Evolutionary conservation across 2,113 vertebrate genomes (phyloP).

Genomic region (Hylia prasina): DNA sequence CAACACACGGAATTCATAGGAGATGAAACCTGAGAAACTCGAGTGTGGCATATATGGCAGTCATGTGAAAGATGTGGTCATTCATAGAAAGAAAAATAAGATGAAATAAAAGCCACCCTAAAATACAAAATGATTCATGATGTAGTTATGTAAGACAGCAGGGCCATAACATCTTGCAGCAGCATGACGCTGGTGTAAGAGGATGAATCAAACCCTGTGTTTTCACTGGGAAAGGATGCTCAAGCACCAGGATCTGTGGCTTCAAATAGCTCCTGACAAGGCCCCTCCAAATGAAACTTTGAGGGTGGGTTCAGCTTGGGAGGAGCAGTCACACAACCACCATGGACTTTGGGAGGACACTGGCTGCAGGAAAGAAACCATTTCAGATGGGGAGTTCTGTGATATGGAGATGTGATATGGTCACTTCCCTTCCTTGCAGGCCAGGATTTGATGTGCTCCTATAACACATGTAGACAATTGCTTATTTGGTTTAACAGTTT

Average conservation of each 20-base stretch:
- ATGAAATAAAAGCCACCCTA: not conserved
- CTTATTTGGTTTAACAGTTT: not conserved
- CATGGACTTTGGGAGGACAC: not conserved
- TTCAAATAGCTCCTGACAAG: not conserved
- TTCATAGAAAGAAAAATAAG: not conserved
- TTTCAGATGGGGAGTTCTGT: not conserved
- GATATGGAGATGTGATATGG: rapidly evolving
- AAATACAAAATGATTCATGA: not conserved
- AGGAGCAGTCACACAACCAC: not conserved
- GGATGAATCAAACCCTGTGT: not conserved
- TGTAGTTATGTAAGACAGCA: not conserved
- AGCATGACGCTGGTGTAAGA: not conserved
- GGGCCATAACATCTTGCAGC: not conserved
- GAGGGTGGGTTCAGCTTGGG: not conserved
- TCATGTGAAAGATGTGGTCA: rapidly evolving
- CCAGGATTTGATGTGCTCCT: not conserved
- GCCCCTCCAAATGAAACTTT: not conserved
- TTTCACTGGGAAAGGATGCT: not conserved
- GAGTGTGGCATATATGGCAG: rapidly evolving
- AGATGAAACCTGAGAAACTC: not conserved
- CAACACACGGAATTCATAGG: not conserved
- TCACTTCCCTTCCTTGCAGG: rapidly evolving
- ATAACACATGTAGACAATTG: not conserved
- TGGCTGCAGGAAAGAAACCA: not conserved
- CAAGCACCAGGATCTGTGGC: not conserved